These are phyloP conservation scores for Lysiphlebus fabarum DNA, from an alignment of 1,140 invertebrate genomes.

Conservation along the genomic window DNA sequence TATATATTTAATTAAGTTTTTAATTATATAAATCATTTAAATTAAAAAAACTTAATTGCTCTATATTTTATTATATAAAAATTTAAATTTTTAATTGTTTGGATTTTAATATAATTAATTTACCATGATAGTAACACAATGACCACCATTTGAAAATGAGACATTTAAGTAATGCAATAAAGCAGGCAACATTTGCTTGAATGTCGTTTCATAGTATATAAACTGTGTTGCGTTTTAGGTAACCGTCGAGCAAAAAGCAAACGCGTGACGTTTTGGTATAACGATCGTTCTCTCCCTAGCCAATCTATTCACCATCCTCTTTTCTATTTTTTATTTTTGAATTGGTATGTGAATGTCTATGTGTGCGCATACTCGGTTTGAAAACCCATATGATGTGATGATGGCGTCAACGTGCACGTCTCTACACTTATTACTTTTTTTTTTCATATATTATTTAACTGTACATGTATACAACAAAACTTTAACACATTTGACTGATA, in stretches of 20 bases:
- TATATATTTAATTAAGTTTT: too few species aligned
- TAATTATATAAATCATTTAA: too few species aligned
- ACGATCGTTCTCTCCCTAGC: constrained; percentile 23
- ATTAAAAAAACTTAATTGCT: too few species aligned
- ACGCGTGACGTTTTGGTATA: constrained; percentile 22
- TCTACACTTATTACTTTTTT: neutral
- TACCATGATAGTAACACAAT: too few species aligned
- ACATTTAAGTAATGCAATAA: too few species aligned
- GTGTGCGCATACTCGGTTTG: constrained; percentile 5
- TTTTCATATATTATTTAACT: neutral
- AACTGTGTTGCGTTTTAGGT: neutral
- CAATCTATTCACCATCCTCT: constrained; percentile 21
- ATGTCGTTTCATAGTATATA: too few species aligned
- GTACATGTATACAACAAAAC: too few species aligned
- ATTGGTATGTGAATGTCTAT: neutral
- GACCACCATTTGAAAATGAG: too few species aligned
- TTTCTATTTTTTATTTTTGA: neutral
- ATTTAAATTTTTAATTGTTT: too few species aligned
- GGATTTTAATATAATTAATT: too few species aligned
- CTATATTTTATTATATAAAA: too few species aligned
- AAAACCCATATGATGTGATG: constrained; percentile 8
- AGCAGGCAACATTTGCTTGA: too few species aligned
- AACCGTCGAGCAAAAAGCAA: constrained; percentile 18
- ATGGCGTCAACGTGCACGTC: neutral
- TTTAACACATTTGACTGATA: constrained; percentile 4